Evolutionary conservation across 1,140 invertebrate genomes (phyloP), one percentile per base, ranked within the genome.

Genomic region (Cyclina sinensis): DNA sequence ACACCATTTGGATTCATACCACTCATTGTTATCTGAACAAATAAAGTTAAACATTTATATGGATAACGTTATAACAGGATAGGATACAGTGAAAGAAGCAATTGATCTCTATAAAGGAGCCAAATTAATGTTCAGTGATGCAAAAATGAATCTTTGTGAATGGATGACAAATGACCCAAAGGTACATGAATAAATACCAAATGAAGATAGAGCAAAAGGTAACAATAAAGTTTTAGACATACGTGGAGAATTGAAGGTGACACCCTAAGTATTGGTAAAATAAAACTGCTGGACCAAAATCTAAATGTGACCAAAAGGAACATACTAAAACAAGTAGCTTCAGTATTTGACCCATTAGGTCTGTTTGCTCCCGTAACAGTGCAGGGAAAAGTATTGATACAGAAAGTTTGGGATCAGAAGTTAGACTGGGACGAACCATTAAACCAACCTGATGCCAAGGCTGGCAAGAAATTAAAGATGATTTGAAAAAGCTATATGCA

Each of bases 81-180:
- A 12, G 30, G 46, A 79, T 21, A 54, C 76, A 14, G 24, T 79
- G 46, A 54, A 79, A 14, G 76, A 79, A 54, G 76, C 76, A 27
- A 24, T 51, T 11, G 76, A 54, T 24, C 7, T 79, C 1, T 79
- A 79, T n/a, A 54, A 12, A 32, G 14, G 24, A 18, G 51, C 79
- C 62, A 81, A 59, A 27, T 18, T 30, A n/a, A 81, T 81, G 14
- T 81, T 81, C 4, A 57, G 12, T 57, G 76, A 79, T 2, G 46
- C 76, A 32, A 79, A 54, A 27, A 62, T 81, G 76, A 81, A 81
- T 32, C 57, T 81, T 2, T 30, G 79, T 32, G 54, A 81, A 62
- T 81, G 79, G 51, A 59, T 21, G 5, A 35, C 79, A 39, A 81
- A 62, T 24, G 24, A 24, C 27, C 1, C 1, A 11, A 27, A 79